Evolutionary conservation across 2,888 invertebrate species (phyloP).

Genomic region (Onchidella celtica): DNA sequence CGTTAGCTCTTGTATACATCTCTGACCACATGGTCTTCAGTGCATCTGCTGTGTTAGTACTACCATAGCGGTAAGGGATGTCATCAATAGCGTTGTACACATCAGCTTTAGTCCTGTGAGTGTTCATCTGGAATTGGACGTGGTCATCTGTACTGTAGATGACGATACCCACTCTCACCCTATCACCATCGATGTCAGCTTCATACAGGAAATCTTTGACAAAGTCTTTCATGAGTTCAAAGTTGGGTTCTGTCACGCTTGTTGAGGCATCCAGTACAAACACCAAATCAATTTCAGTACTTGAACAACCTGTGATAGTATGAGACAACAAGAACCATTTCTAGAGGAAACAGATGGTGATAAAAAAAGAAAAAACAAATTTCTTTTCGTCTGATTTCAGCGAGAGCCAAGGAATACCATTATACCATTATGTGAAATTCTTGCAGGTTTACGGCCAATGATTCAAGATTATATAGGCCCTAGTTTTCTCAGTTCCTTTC

Average conservation of each 20-base stretch:
- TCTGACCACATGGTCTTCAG: slow-evolving; percentile 64
- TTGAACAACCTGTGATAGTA: slow-evolving; percentile 65
- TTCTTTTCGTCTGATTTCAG: no score
- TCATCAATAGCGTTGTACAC: slow-evolving; percentile 62
- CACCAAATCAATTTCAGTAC: slow-evolving; percentile 64
- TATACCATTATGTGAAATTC: no score
- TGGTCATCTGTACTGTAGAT: slow-evolving; percentile 65
- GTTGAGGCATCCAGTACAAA: slow-evolving; percentile 74
- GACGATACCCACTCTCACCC: slow-evolving; percentile 71
- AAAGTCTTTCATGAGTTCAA: slow-evolving; percentile 62
- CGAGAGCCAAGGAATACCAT: no score
- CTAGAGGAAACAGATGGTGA: no score
- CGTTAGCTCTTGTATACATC: slow-evolving; percentile 66
- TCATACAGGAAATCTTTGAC: slow-evolving; percentile 61
- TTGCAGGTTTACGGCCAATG: no score
- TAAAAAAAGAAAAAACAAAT: no score
- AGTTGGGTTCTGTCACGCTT: slow-evolving; percentile 67
- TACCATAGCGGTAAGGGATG: slow-evolving; percentile 65
- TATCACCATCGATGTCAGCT: slow-evolving; percentile 65
- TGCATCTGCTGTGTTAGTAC: slow-evolving; percentile 75
- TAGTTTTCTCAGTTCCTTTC: no score
- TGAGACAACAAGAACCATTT: no score
- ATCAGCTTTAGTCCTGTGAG: slow-evolving; percentile 56
- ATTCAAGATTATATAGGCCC: no score
- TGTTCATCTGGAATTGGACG: slow-evolving; percentile 67